These are phyloP conservation scores for Drosophila prosaltans DNA, from an alignment of 1,140 invertebrate genomes.

Conservation along the genomic window DNA sequence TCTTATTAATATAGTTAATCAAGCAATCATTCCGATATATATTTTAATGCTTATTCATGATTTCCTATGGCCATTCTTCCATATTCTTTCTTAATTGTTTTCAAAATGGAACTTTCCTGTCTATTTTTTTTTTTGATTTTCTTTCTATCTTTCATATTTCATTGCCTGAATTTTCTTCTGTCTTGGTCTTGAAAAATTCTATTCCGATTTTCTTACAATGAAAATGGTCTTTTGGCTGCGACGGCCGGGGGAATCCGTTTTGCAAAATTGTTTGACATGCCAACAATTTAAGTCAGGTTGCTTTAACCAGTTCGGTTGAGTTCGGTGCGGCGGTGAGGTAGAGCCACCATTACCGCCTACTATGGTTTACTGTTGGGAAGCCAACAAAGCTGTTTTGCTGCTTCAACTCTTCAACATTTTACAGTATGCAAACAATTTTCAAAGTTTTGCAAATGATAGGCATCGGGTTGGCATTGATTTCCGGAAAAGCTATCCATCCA, in stretches of 20 bases:
- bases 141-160: too few relatives aligned
- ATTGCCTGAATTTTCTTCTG: too few relatives aligned
- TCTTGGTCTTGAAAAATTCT: background rate
- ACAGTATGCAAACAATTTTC: constrained; percentile 11
- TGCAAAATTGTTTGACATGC: background rate
- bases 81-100: too few relatives aligned
- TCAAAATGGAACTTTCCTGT: too few relatives aligned
- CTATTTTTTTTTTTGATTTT: too few relatives aligned
- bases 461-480: constrained; percentile 4
- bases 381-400: constrained; percentile 34
- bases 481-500: background rate
- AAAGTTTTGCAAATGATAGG: constrained; percentile 9
- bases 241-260: background rate
- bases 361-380: constrained; percentile 21
- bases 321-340: too few relatives aligned
- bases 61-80: too few relatives aligned
- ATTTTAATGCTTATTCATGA: too few relatives aligned
- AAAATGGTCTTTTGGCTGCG: too few relatives aligned
- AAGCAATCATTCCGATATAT: too few relatives aligned
- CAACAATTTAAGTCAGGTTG: background rate
- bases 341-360: background rate
- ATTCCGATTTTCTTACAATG: background rate
- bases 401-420: background rate
- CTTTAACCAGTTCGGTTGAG: too few relatives aligned
- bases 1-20: too few relatives aligned